Evolutionary conservation across 2,888 invertebrate species (phyloP).

Genomic region (Chrysopilus asiliformis): DNA sequence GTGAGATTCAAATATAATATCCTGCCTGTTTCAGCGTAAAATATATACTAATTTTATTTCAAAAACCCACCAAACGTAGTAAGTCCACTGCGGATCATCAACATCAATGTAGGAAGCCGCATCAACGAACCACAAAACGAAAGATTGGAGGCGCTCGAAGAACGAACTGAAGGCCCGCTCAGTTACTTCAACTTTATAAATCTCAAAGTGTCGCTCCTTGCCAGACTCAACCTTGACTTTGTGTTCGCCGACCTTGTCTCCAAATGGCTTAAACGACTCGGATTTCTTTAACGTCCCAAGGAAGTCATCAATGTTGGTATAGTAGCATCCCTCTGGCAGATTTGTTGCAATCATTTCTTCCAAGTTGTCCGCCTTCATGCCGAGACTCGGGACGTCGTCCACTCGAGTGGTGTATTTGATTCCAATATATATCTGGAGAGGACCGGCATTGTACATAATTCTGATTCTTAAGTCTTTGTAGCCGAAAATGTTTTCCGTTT

Average conservation of each 20-base stretch:
- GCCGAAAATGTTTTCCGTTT: conserved; percentile 87
- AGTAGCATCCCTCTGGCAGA: conserved; percentile 51
- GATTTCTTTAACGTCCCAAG: conserved; percentile 54
- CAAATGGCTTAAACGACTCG: conserved; percentile 61
- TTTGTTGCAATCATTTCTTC: conserved; percentile 52
- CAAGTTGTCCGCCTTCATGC: conserved; percentile 61
- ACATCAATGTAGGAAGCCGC: conserved; percentile 88
- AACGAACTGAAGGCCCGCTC: conserved; percentile 61
- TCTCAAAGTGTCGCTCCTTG: conserved; percentile 50
- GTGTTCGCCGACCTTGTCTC: conserved; percentile 52
- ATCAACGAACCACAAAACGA: conserved; percentile 91
- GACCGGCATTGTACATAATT: conserved; percentile 69
- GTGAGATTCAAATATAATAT: too few species aligned
- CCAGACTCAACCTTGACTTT: conserved; percentile 23
- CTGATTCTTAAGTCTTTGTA: conserved; percentile 70
- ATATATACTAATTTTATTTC: too few species aligned
- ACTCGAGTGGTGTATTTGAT: conserved; percentile 55
- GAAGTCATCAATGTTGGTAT: conserved; percentile 61
- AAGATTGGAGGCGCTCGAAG: conserved; percentile 77
- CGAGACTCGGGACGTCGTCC: conserved; percentile 44
- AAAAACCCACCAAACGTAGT: conserved; percentile 54
- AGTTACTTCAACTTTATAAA: conserved; percentile 62
- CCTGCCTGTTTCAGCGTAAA: too few species aligned
- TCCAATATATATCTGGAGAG: conserved; percentile 66
- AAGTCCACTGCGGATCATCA: conserved; percentile 85